phyloP scores from a whole-genome alignment of 2,113 vertebrate genomes.

The Origma solitaria region DNA sequence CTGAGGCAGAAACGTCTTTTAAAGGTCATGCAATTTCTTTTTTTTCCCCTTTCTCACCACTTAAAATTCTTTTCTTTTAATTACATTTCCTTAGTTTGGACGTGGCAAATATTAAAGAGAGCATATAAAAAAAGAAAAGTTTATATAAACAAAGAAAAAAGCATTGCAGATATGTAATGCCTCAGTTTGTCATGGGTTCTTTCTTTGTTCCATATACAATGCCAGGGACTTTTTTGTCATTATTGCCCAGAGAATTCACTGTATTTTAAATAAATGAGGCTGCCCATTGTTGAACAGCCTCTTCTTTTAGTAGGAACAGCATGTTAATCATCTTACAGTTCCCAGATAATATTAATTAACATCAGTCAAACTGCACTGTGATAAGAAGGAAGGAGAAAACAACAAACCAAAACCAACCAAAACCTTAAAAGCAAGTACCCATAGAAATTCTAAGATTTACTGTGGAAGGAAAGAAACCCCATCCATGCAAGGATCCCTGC shows the following conservation, averaged over 20 bases:
- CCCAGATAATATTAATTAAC: not conserved
- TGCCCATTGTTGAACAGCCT: not conserved
- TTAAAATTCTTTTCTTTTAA: not conserved
- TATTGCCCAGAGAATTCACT: not conserved
- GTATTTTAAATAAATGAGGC: not conserved
- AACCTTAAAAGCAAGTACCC: not conserved
- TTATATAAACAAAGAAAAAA: not conserved
- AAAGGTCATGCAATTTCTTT: slow-evolving; percentile 38
- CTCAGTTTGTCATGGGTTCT: not conserved
- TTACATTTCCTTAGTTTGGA: not conserved
- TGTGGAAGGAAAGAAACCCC: not conserved
- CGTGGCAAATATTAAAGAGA: not conserved
- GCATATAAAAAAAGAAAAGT: not conserved
- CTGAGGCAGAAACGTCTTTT: slow-evolving; percentile 28
- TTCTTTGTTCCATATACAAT: not conserved
- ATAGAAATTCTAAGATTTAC: not conserved
- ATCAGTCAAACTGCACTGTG: not conserved
- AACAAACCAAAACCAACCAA: not conserved
- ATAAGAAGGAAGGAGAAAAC: not conserved
- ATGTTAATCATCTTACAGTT: not conserved
- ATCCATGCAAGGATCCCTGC: not conserved
- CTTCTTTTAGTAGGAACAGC: not conserved
- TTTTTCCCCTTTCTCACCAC: not conserved
- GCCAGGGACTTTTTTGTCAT: not conserved
- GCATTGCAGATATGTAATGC: not conserved